These are phyloP conservation scores for Meloidogyne exigua DNA, from an alignment of 1,140 invertebrate genomes.

Conservation along the genomic window DNA sequence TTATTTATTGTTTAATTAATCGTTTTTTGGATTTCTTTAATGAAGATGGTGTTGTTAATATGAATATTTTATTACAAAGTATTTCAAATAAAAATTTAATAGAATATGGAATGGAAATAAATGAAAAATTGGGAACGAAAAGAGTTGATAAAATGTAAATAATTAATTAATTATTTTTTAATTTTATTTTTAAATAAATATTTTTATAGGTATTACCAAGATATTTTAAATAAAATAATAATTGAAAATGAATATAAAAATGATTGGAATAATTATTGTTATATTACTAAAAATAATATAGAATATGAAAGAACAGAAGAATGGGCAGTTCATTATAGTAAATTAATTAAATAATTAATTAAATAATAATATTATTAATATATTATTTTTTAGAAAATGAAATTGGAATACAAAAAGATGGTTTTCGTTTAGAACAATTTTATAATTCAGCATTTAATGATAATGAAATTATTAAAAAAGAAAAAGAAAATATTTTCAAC, in stretches of 20 bases:
- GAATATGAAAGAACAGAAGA: neutral
- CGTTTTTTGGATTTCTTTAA: neutral
- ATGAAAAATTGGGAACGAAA: neutral
- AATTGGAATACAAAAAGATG: neutral
- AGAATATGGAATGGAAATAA: neutral
- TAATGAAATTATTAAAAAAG: neutral
- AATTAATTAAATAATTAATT: neutral
- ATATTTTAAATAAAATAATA: neutral
- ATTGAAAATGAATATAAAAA: neutral
- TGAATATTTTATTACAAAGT: neutral
- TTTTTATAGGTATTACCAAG: neutral
- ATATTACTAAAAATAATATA: neutral
- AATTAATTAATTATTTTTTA: neutral
- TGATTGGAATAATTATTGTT: constrained; percentile 3
- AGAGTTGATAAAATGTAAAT: neutral
- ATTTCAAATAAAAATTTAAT: constrained; percentile 3
- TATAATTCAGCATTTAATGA: neutral
- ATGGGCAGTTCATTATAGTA: neutral
- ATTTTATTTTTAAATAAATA: neutral
- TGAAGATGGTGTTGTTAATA: neutral
- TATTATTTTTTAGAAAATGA: neutral
- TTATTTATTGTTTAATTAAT: neutral
- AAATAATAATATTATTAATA: neutral
- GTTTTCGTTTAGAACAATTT: neutral
- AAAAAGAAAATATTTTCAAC: neutral